A percentile compares a stretch with the other conserved stretches of the same genome.
Evolutionary conservation across 2,797 vertebrate genomes (phyloP).

Genomic region (Periparus ater): DNA sequence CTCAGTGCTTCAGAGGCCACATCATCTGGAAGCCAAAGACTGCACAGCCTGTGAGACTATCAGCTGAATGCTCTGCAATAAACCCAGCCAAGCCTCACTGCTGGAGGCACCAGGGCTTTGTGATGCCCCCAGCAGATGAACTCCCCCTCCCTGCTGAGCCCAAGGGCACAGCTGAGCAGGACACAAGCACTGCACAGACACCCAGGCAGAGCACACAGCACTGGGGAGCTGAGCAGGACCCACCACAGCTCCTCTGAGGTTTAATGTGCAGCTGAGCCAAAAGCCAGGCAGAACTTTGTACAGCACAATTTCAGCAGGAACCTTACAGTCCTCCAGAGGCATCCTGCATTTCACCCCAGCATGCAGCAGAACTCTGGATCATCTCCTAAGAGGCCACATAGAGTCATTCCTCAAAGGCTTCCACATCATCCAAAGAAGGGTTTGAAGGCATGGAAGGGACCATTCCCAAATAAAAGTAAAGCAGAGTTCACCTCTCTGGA

Average conservation of each 20-base stretch:
- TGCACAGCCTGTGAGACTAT: neutral
- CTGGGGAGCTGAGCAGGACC: accelerated
- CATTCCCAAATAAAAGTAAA: neutral
- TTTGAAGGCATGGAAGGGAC: neutral
- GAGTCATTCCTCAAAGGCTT: neutral
- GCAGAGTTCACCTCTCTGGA: neutral
- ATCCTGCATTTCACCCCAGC: neutral
- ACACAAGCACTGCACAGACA: neutral
- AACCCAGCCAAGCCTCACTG: neutral
- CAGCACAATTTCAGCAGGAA: neutral
- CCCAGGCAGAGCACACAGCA: neutral
- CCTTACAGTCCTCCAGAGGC: neutral
- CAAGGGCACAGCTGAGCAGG: neutral
- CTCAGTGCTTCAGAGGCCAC: neutral
- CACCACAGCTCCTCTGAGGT: neutral
- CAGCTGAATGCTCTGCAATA: neutral
- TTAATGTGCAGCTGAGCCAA: neutral
- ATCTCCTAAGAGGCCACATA: accelerated
- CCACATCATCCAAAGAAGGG: neutral
- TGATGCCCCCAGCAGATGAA: neutral
- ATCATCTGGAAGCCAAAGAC: neutral
- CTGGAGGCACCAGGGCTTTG: neutral
- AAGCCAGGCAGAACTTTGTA: neutral
- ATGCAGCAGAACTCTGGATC: neutral
- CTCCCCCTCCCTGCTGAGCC: neutral